Evolutionary conservation across 2,113 vertebrate species (phyloP).

Genomic region (Brienomyrus longianalis): DNA sequence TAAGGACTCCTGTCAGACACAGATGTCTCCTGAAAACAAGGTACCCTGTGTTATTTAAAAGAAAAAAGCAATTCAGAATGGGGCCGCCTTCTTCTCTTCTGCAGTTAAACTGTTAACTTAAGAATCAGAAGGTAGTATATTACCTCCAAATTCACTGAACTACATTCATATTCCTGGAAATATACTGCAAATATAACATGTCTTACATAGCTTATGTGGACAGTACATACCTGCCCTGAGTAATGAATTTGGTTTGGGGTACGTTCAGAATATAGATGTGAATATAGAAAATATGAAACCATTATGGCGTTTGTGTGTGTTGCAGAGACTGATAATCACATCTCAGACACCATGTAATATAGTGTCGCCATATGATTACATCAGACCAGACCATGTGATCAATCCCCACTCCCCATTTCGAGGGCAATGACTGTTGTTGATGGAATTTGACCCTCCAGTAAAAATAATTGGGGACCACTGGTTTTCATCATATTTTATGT

Average conservation of each 20-base stretch:
- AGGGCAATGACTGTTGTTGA: neutral
- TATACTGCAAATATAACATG: neutral
- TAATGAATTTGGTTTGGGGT: neutral
- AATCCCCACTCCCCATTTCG: neutral
- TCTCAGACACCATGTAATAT: neutral
- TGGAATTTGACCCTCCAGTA: neutral
- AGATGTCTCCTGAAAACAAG: neutral
- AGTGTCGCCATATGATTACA: neutral
- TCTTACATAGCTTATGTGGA: neutral
- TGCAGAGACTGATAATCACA: neutral
- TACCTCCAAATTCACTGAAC: neutral
- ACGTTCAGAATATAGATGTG: neutral
- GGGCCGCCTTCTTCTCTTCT: neutral
- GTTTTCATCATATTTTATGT: neutral
- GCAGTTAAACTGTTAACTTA: neutral
- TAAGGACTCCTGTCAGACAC: neutral
- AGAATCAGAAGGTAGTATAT: neutral
- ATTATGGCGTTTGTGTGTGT: neutral
- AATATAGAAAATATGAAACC: neutral
- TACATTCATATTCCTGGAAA: neutral
- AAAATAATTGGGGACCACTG: neutral
- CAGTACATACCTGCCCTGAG: neutral
- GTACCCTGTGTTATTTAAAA: neutral
- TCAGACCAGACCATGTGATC: neutral
- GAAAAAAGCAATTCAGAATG: neutral